Evolutionary conservation across 2,113 vertebrate genomes (phyloP).

Genomic region (Cynopterus brachyotis): DNA sequence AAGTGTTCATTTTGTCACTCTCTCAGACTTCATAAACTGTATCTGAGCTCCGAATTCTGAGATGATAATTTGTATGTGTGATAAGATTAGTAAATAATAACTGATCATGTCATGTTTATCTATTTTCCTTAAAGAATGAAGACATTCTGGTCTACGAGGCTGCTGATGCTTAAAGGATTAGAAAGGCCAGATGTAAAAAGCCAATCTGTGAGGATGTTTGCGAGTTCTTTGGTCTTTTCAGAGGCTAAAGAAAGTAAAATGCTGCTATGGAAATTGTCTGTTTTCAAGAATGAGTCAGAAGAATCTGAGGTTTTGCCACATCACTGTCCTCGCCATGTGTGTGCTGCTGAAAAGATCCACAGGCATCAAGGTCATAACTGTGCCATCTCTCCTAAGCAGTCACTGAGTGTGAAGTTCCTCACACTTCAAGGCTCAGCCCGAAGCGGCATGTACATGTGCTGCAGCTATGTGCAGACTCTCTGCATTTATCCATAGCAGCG

Average conservation of each 20-base stretch:
- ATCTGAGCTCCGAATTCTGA: neutral
- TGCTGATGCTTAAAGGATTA: neutral
- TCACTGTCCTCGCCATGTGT: too few species aligned
- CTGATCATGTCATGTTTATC: neutral
- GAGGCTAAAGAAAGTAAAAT: neutral
- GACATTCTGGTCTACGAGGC: neutral
- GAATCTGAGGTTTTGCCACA: neutral
- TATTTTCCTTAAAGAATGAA: neutral
- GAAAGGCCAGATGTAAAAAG: neutral
- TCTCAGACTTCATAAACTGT: neutral
- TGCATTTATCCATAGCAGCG: neutral
- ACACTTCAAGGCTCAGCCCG: neutral
- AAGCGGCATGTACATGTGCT: neutral
- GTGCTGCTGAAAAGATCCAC: neutral
- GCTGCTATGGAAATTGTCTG: neutral
- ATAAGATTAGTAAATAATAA: neutral
- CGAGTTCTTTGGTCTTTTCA: neutral
- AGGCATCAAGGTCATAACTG: too few species aligned
- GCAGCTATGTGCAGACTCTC: neutral
- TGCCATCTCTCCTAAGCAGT: accelerated
- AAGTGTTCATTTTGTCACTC: neutral
- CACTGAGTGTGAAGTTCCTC: neutral
- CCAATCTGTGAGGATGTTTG: neutral
- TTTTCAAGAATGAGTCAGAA: neutral
- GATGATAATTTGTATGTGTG: neutral